A percentile compares a stretch with the other conserved stretches of the same genome.
Evolutionary conservation across 2,797 vertebrate genomes (phyloP).

Genomic region (Sphenopsis melanotis): DNA sequence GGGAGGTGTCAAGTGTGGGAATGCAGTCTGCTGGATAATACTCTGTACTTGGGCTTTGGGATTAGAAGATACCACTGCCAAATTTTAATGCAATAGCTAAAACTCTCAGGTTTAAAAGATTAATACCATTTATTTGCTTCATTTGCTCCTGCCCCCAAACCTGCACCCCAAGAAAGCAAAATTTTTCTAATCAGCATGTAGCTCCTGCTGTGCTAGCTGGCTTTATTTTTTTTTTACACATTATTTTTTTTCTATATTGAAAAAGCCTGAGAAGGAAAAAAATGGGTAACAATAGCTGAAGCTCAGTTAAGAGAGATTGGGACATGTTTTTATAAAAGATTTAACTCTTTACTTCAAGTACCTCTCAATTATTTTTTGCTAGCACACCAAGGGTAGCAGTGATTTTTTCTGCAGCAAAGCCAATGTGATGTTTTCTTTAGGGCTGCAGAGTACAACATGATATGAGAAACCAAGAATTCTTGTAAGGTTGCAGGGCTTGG

Average conservation of each 20-base stretch:
- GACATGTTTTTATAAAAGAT: background rate
- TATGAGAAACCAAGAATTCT: background rate
- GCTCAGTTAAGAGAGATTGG: background rate
- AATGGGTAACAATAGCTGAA: background rate
- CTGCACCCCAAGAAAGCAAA: conserved; percentile 4
- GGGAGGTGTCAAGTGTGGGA: conserved; percentile 48
- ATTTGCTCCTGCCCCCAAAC: background rate
- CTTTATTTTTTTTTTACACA: background rate
- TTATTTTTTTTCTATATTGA: background rate
- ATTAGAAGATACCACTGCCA: conserved; percentile 47
- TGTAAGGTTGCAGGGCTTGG: background rate
- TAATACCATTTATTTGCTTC: conserved; percentile 59
- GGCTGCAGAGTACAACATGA: background rate
- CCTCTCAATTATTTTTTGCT: background rate
- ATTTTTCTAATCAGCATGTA: conserved; percentile 40
- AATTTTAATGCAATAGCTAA: conserved; percentile 51
- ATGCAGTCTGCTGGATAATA: conserved; percentile 42
- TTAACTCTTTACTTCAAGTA: conserved; percentile 34
- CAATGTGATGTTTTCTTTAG: background rate
- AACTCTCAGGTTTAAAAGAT: conserved; percentile 53
- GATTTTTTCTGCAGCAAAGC: background rate
- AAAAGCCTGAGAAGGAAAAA: background rate
- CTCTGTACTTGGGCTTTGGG: conserved; percentile 3
- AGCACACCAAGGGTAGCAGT: background rate
- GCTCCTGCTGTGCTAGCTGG: background rate